Base-by-base conservation (phyloP, 2,113 vertebrate genomes). In the Xiphophorus hellerii region DNA sequence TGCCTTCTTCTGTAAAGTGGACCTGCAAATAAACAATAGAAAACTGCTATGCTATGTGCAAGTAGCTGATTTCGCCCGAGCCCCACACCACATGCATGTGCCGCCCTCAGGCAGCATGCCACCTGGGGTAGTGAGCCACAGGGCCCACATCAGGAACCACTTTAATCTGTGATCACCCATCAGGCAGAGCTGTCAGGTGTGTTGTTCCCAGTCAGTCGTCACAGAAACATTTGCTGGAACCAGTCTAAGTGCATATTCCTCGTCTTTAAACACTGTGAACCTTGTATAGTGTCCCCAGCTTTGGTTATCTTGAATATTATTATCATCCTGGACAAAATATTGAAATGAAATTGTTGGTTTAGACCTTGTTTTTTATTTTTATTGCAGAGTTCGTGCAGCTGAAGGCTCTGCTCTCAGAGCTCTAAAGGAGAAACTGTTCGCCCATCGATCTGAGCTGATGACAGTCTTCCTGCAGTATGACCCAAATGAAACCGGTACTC, bases 351-450 rank as follows among this genome's bases (percentile, higher is more conserved):
- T 31, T 8, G 2, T 31, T 20, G 6, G 12, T 11, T 37, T 25
- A 1, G 10, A n/a, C 5, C 27, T 1, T 31, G 27, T 63, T 1
- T 33, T 69, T 68, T 0, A 79, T 67, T 83, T 51, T 86, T 85
- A 91, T 63, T 66, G 58, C 81, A 99, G 98, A 78, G 95, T 99
- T 5, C 83, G 86, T 71, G 92, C 90, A 28, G 94, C 97, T 66
- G 98, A 99, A 92, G 91, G 89, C 31, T 96, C 96, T 62, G 98
- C 98, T 78, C 90, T 99, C 4, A 95, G 89, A 71, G 93, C 95
- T 70, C 89, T 99, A 82, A 94, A 94, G 88, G 97, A 98, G 88
- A 97, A 94, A 90, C 92, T 99, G 66, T 96, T 96, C 76, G 79
- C 95, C 39, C 95, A 96, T 86, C 96, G 94, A 86, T 94, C 94